Evolutionary conservation across 2,797 vertebrate species (phyloP), one percentile per base, ranked within the genome.

Genomic region (Toxotes lorentzi): DNA sequence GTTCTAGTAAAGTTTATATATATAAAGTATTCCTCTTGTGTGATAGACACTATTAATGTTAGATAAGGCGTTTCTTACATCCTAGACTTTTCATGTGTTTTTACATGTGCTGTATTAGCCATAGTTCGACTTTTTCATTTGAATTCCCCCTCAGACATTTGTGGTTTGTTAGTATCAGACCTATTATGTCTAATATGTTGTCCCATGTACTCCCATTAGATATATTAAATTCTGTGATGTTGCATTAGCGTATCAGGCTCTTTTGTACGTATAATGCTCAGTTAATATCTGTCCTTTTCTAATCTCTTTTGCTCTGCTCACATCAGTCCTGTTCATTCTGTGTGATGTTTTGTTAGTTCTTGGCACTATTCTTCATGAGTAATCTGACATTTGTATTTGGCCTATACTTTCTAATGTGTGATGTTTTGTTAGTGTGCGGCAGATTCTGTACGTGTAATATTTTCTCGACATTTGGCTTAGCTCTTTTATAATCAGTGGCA

Each of bases 401-500:
- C 35, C 54, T 51, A 54, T 78, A 50, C 66, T 35, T 75, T 69
- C 54, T 38, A 62, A 73, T 45, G 76, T 78, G 71, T 62, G 47
- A 76, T 73, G 62, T 65, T 77, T 85, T 79, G 27, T 72, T 60
- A 24, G 24, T 27, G 5, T 80, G 81, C 59, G 58, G 23, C 19
- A 34, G 56, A 59, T 66, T 72, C 41, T 58, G 3, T 50, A 60
- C 34, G 34, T 45, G 68, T 53, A 61, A 69, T 70, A 67, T 79
- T 83, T 85, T 73, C 67, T 79, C 21, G 0, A 81, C 78, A 76
- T 88, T 85, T 83, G 51, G 62, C 69, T 83, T 16, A 13, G 50
- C 70, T 60, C 60, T 86, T 86, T 83, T 57, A 73, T 75, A 76
- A 80, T 79, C 81, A 82, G 66, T 79, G 82, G 75, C 66, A 88